A percentile compares a stretch with the other conserved stretches of the same genome.
These are phyloP conservation scores for Drosophila mimetica DNA, from an alignment of 2,888 invertebrate genomes.

Conservation along the genomic window DNA sequence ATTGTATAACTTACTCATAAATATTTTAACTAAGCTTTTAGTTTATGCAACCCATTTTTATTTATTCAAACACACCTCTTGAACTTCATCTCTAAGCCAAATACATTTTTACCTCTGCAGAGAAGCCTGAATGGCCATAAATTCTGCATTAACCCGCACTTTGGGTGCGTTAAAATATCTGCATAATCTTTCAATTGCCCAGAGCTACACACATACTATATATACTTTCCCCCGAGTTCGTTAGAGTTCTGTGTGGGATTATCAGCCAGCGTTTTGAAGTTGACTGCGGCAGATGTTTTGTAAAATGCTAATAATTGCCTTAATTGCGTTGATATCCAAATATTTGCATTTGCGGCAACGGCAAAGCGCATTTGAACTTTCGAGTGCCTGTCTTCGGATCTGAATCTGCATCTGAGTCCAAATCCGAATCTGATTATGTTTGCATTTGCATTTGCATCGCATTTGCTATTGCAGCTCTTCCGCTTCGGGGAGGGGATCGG, in stretches of 20 bases:
- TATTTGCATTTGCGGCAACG: constrained; percentile 47
- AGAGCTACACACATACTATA: neutral
- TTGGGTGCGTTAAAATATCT: constrained; percentile 35
- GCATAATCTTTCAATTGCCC: constrained; percentile 43
- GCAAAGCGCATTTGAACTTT: constrained; percentile 33
- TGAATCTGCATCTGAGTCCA: constrained; percentile 11
- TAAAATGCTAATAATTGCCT: constrained; percentile 58
- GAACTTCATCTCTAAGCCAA: neutral
- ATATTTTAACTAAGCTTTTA: neutral
- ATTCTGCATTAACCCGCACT: constrained; percentile 31
- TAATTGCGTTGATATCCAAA: constrained; percentile 58
- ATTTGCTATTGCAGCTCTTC: constrained; percentile 32
- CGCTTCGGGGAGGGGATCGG: too few species aligned
- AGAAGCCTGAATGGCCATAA: constrained; percentile 11
- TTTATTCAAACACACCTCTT: neutral
- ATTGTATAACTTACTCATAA: too few species aligned
- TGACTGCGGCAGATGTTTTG: constrained; percentile 56
- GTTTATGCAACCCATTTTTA: neutral
- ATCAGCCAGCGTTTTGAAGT: constrained; percentile 47
- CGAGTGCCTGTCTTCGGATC: constrained; percentile 42
- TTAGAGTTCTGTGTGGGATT: constrained; percentile 17
- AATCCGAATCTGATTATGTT: constrained; percentile 52
- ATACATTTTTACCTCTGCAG: neutral
- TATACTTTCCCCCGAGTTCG: constrained; percentile 1
- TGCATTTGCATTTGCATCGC: constrained; percentile 43